Evolutionary conservation across 2,113 vertebrate genomes (phyloP).

Genomic region (Corythoichthys haematopterus): DNA sequence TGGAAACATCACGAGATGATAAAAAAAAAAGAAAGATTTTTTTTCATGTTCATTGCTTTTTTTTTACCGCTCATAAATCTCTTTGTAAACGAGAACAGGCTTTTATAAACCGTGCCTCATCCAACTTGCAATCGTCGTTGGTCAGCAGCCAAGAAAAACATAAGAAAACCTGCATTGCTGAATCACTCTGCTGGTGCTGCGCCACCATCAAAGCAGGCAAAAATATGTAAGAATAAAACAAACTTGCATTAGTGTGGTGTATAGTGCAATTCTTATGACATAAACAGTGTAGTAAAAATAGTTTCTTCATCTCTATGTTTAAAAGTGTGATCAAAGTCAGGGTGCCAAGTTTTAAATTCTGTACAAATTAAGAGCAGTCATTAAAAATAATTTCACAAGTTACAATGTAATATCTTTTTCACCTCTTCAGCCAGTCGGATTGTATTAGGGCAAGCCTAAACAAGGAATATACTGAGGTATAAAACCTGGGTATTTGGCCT

Average conservation of each 20-base stretch:
- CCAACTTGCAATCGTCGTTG: conserved; percentile 14
- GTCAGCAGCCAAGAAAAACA: conserved; percentile 9
- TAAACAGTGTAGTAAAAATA: neutral
- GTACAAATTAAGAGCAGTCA: too few species aligned
- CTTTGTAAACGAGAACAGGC: neutral
- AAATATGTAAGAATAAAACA: conserved; percentile 25
- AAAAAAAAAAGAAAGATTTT: neutral
- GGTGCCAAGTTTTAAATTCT: too few species aligned
- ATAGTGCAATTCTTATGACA: neutral
- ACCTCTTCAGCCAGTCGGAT: too few species aligned
- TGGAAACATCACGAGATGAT: neutral
- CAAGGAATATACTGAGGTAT: too few species aligned
- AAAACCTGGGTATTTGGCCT: too few species aligned
- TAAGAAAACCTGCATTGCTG: conserved; percentile 1
- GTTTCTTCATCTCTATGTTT: too few species aligned
- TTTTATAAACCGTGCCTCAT: conserved; percentile 19
- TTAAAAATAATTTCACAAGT: too few species aligned
- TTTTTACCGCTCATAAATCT: conserved; percentile 6
- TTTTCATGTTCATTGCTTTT: neutral
- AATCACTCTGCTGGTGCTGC: conserved; percentile 16
- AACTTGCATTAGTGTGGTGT: neutral
- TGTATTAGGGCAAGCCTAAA: too few species aligned
- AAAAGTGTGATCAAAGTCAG: too few species aligned
- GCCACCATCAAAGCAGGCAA: conserved; percentile 14
- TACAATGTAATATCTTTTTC: too few species aligned